phyloP scores from a whole-genome alignment of 2,113 vertebrate genomes.

The Elephantulus edwardii region DNA sequence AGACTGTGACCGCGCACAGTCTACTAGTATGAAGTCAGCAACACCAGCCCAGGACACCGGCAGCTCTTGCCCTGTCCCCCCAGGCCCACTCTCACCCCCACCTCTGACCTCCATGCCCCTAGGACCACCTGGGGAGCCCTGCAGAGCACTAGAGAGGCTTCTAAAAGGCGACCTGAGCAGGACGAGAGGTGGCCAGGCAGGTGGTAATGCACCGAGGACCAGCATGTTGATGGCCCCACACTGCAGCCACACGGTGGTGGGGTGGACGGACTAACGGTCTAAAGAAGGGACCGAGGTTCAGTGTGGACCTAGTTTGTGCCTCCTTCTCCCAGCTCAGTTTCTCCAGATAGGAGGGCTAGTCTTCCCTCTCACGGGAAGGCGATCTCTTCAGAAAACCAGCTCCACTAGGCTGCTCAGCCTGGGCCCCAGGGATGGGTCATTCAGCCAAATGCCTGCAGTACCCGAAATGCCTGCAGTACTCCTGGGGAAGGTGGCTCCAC shows the following conservation, averaged over 20 bases:
- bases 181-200: neutral
- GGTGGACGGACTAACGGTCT: neutral
- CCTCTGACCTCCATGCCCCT: too few relatives aligned
- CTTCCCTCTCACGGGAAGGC: too few relatives aligned
- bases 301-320: accelerated
- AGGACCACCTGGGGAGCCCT: constrained; percentile 31
- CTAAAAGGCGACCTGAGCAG: neutral
- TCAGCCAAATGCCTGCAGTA: too few relatives aligned
- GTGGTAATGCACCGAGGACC: accelerated
- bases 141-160: neutral
- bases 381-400: too few relatives aligned
- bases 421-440: neutral
- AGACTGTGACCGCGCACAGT: too few relatives aligned
- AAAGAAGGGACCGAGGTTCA: neutral
- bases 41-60: too few relatives aligned
- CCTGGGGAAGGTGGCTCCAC: neutral
- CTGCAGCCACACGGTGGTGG: accelerated
- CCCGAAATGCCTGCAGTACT: neutral
- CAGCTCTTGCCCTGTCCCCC: too few relatives aligned
- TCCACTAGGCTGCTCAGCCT: neutral
- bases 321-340: neutral
- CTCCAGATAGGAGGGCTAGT: accelerated
- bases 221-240: accelerated
- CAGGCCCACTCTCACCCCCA: too few relatives aligned
- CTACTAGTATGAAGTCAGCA: too few relatives aligned